These are phyloP conservation scores for Brachynemurus nebulosus DNA, from an alignment of 2,888 invertebrate genomes.

Conservation along the genomic window DNA sequence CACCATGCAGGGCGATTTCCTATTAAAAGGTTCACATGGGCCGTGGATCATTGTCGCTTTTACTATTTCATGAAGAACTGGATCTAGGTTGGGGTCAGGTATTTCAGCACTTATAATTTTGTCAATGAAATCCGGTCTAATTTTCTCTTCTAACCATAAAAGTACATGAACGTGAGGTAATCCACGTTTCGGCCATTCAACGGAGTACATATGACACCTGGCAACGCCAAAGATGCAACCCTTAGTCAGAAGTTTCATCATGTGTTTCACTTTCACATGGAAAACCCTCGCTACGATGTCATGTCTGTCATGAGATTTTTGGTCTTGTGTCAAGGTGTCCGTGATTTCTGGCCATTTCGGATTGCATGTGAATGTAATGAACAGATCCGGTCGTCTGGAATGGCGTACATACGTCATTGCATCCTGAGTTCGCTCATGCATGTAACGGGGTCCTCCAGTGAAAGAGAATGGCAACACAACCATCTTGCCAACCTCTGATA, in stretches of 20 bases:
- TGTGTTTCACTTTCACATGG: slow-evolving; percentile 8
- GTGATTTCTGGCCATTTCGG: slow-evolving; percentile 26
- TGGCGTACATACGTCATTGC: slow-evolving; percentile 30
- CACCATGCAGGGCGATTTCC: slow-evolving; percentile 25
- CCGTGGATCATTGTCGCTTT: slow-evolving; percentile 9
- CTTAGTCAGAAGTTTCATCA: not conserved
- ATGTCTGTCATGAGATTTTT: slow-evolving; percentile 9
- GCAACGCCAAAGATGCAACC: slow-evolving; percentile 4
- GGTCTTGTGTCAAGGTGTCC: slow-evolving; percentile 15
- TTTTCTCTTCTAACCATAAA: slow-evolving; percentile 12
- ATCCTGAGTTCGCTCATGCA: slow-evolving; percentile 29
- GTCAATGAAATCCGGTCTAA: slow-evolving; percentile 12
- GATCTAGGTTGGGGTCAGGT: slow-evolving; percentile 7
- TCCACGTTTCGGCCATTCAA: slow-evolving; percentile 11
- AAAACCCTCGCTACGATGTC: slow-evolving; percentile 8
- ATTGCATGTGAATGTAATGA: slow-evolving; percentile 32
- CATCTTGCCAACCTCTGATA: slow-evolving; percentile 1
- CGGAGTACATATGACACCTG: not conserved
- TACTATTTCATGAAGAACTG: slow-evolving; percentile 11
- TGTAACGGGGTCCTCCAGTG: slow-evolving; percentile 21
- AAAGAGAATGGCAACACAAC: slow-evolving; percentile 14
- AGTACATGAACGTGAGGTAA: slow-evolving; percentile 7
- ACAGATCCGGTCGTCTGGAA: slow-evolving; percentile 26
- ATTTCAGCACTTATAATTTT: slow-evolving; percentile 14
- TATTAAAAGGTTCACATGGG: slow-evolving; percentile 5